Conservation (phyloP, 1,140 invertebrate species). For the Tetramorium parvispinum region DNA sequence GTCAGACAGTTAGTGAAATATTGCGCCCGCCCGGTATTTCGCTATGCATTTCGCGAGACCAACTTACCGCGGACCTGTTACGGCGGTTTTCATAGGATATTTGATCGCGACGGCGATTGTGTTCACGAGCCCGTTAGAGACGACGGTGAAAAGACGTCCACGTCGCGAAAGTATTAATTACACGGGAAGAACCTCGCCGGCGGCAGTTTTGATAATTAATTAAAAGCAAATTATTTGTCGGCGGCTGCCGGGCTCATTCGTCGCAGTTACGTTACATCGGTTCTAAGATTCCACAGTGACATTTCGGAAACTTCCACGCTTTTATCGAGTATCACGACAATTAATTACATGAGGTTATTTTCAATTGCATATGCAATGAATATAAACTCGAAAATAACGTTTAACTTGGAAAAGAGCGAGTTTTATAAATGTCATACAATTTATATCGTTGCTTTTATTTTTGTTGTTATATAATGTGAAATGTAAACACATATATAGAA, state of each 20-base stretch:
- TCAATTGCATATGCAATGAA: background rate
- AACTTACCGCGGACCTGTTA: slow-evolving; percentile 32
- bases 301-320: background rate
- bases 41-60: slow-evolving; percentile 33
- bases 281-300: slow-evolving; percentile 6
- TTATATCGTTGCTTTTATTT: background rate
- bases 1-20: slow-evolving; percentile 51
- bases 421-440: background rate
- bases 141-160: slow-evolving; percentile 13
- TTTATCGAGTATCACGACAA: background rate
- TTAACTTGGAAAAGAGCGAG: background rate
- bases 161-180: slow-evolving; percentile 40
- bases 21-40: slow-evolving; percentile 43
- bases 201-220: slow-evolving; percentile 41
- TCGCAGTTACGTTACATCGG: background rate
- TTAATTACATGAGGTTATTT: background rate
- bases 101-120: slow-evolving; percentile 43
- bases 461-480: background rate
- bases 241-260: background rate
- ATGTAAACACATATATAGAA: background rate
- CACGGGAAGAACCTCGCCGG: background rate
- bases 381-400: background rate
- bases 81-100: slow-evolving; percentile 41
- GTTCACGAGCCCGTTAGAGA: background rate
- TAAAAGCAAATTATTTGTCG: slow-evolving; percentile 36